A percentile compares a stretch with the other conserved stretches of the same genome.
phyloP scores from a whole-genome alignment of 2,888 invertebrate species.

The Anthrax anthrax region DNA sequence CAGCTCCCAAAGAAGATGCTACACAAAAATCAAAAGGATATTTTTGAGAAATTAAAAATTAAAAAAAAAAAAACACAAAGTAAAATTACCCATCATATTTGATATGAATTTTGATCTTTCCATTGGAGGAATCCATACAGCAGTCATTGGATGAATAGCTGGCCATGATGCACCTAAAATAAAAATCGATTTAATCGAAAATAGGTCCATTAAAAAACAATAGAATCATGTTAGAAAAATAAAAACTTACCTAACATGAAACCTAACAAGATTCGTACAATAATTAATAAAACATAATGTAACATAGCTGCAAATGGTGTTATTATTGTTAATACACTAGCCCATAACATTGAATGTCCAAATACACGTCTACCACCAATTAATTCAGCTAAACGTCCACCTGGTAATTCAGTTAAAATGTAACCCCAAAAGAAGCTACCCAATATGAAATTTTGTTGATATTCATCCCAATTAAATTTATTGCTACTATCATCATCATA shows the following conservation, averaged over 20 bases:
- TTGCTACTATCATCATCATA: conserved; percentile 20
- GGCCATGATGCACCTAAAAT: conserved; percentile 77
- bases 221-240: conserved; percentile 40
- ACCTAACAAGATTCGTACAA: conserved; percentile 58
- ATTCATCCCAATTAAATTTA: conserved; percentile 62
- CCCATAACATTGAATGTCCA: conserved; percentile 71
- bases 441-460: conserved; percentile 64
- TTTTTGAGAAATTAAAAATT: background rate
- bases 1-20: conserved; percentile 86
- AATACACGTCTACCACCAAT: conserved; percentile 73
- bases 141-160: conserved; percentile 82
- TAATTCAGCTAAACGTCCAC: conserved; percentile 69
- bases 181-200: background rate
- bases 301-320: conserved; percentile 62
- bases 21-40: no score
- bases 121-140: conserved; percentile 87
- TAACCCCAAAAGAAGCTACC: conserved; percentile 91
- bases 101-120: conserved; percentile 88
- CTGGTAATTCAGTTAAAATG: conserved; percentile 76
- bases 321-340: conserved; percentile 65
- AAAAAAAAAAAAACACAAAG: background rate
- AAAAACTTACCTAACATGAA: conserved; percentile 43
- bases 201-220: background rate
- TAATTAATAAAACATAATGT: conserved; percentile 53
- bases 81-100: conserved; percentile 74